Evolutionary conservation across 2,888 invertebrate species (phyloP), one percentile per base, ranked within the genome.

Genomic region (Pollenia angustigena): DNA sequence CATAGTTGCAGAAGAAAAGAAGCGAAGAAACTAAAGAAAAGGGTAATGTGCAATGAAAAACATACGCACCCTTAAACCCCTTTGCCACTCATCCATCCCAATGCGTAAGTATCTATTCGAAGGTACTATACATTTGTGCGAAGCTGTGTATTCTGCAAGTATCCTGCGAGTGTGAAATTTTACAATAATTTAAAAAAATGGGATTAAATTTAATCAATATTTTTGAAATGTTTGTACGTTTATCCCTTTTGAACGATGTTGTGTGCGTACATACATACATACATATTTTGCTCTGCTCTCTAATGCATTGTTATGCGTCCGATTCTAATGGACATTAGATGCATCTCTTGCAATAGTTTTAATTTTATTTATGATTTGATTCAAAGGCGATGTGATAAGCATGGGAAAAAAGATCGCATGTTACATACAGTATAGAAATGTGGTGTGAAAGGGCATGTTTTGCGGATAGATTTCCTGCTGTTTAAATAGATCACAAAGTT

Each of bases 381-480:
- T 72, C 46, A 68, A 80, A 85, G 69, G 32, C 75, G 85, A 82
- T 87, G 75, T 82, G 82, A 82, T 76, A 80, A 80, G 80, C 76
- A 74, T 83, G 85, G 82, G 85, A 87, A 87, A 62, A 75, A 69
- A 14, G 71, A 60, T 40, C 58, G 90, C 76, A 64, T 60, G 52
- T 14, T 68, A 52, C 11, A 23, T 62, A 52, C 11, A 23, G 62
- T 16, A 60, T 18, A 88, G 88, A 88, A 90, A 89, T 89, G 89
- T 89, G 91, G 92, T 92, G 91, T 90, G 91, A 91, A 92, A 92
- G 92, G 93, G 92, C 92, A 92, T 92, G 93, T 93, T 92, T 90
- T 93, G 93, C 89, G 93, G 93, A 92, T 89, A 90, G 91, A 90
- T 90, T 89, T 92, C 92, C 92, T 91, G 92, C 92, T 91, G 92